Evolutionary conservation across 2,888 invertebrate genomes (phyloP).

Genomic region (Tenthredo livida): DNA sequence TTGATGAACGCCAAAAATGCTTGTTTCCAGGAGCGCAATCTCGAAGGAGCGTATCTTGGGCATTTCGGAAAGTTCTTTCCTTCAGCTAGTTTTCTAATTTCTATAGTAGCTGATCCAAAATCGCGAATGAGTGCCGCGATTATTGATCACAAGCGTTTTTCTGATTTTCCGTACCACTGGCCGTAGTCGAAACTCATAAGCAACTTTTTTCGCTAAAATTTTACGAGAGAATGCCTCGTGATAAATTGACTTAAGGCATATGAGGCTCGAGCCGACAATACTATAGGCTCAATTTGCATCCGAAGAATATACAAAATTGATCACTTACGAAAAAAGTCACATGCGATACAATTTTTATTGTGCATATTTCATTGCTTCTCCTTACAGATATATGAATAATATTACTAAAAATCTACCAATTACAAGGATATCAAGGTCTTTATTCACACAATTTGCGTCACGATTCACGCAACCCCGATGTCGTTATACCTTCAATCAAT

Average conservation of each 20-base stretch:
- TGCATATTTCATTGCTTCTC: not conserved
- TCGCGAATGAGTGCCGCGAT: not conserved
- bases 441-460: not conserved
- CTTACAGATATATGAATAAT: not conserved
- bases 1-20: conserved; percentile 19
- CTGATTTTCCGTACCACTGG: no score
- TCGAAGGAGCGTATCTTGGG: conserved; percentile 9
- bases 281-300: not conserved
- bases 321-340: not conserved
- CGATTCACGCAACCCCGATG: not conserved
- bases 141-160: no score
- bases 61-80: not conserved
- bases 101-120: not conserved
- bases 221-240: not conserved
- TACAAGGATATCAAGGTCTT: not conserved
- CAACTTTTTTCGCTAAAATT: not conserved
- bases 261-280: not conserved
- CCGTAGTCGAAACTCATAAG: no score
- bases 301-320: not conserved
- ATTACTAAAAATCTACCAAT: not conserved
- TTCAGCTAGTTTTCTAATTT: not conserved
- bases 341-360: not conserved
- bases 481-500: not conserved
- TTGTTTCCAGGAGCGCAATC: not conserved
- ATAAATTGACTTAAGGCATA: not conserved